Evolutionary conservation across 2,888 invertebrate genomes (phyloP), one percentile per base, ranked within the genome.

Genomic region (Yponomeuta cagnagella): DNA sequence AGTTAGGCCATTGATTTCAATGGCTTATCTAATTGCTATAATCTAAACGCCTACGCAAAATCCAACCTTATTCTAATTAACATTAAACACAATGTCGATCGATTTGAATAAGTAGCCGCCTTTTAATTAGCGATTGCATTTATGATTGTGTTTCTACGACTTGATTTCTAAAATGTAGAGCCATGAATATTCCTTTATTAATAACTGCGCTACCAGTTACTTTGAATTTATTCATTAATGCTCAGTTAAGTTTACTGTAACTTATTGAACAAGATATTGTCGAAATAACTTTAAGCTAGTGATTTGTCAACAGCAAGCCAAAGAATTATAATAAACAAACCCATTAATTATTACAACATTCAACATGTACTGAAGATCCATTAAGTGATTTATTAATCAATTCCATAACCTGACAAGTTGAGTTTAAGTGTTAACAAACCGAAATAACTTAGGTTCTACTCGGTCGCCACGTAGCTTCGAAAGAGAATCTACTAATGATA

Each of bases 401-500:
- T 58, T 15, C 52, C 52, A 58, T 58, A 15, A 58, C 12, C 52
- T 58, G 52, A 58, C 52, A 58, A 58, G 52, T 58, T 15, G 15
- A 58, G 52, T 58, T 64, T 52, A 63, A 68, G 69, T 74, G 74
- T 72, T 75, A 74, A 75, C 74, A 77, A 58, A 75, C 76, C 76
- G 76, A 82, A 84, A 84, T 84, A 83, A 77, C 78, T 76, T 73
- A 0, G 52, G 52, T 12, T 58, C 52, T 58, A 58, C 52, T 58
- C 15, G 2, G 52, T 58, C 12, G 3, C 52, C 15, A 15, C 52
- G 15, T 58, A 58, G 15, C 8, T 43, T 43, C 43, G 43, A 1
- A 43, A 43, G 2, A 4, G 37, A 37, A 37, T 37, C 37, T 4
- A 37, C 8, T 43, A 43, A 43, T 8, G 8, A 8, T 43, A 43